Evolutionary conservation across 2,888 invertebrate genomes (phyloP).

Genomic region (Drosophila macrothrix): DNA sequence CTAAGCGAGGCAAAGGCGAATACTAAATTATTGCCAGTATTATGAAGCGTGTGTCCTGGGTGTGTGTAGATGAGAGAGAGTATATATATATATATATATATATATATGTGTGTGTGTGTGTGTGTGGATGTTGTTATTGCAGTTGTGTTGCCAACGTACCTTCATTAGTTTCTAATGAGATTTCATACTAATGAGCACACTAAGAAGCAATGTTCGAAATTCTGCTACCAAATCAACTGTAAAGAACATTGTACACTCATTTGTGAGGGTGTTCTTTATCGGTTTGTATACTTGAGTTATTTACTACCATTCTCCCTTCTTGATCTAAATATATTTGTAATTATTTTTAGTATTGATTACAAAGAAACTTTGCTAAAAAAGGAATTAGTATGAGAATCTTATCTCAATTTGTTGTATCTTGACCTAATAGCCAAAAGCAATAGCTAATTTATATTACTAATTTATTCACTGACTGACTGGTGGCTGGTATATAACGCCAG

Average conservation of each 20-base stretch:
- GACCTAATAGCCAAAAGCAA: not conserved
- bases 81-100: not conserved
- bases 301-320: not conserved
- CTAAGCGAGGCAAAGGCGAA: conserved; percentile 41
- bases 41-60: conserved; percentile 8
- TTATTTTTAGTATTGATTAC: not conserved
- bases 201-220: conserved; percentile 47
- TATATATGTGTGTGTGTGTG: conserved; percentile 10
- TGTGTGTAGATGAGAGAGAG: conserved; percentile 11
- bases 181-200: conserved; percentile 71
- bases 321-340: conserved; percentile 15
- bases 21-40: conserved; percentile 49
- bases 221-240: conserved; percentile 55
- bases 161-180: conserved; percentile 79
- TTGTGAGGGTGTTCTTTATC: conserved; percentile 32
- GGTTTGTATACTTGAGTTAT: not conserved
- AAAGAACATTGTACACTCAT: conserved; percentile 45
- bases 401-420: not conserved
- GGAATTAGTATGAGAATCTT: not conserved
- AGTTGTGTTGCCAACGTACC: conserved; percentile 54
- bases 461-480: not conserved
- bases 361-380: not conserved
- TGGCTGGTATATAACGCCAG: not conserved
- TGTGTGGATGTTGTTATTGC: conserved; percentile 44
- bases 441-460: not conserved